Evolutionary conservation across 2,113 vertebrate genomes (phyloP).

Genomic region (Podocnemis expansa): DNA sequence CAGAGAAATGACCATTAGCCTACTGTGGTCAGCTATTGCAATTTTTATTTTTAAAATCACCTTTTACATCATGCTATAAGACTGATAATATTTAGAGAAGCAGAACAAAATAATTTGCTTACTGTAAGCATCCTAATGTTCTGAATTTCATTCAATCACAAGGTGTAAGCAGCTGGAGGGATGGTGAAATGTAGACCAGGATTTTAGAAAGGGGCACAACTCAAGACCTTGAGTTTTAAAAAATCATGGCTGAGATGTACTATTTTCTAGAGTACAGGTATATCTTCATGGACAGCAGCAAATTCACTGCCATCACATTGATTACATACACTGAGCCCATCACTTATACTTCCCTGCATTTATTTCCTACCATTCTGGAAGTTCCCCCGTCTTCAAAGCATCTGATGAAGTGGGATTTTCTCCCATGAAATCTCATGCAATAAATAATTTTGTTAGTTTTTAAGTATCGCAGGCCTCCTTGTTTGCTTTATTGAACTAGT

Average conservation of each 20-base stretch:
- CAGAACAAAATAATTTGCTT: neutral
- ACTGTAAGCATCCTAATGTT: fast-evolving
- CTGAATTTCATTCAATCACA: fast-evolving
- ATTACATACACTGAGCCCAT: no score
- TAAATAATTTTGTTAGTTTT: no score
- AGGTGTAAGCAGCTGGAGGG: neutral
- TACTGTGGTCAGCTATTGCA: neutral
- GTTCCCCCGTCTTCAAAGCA: no score
- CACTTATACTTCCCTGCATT: no score
- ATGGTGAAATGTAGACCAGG: neutral
- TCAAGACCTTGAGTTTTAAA: neutral
- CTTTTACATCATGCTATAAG: neutral
- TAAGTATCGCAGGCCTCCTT: no score
- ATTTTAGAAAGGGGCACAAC: neutral
- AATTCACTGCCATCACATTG: no score
- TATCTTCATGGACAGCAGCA: no score
- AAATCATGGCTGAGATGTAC: neutral
- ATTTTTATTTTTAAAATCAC: neutral
- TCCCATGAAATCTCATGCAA: no score
- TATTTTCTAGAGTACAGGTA: neutral
- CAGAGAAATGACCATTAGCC: neutral
- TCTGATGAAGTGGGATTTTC: no score
- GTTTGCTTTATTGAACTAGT: no score
- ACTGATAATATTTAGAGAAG: neutral
- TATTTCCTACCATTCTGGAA: no score